Evolutionary conservation across 92 coral and sea anemone genomes (phyloP).

Genomic region (Palythoa grandiflora): DNA sequence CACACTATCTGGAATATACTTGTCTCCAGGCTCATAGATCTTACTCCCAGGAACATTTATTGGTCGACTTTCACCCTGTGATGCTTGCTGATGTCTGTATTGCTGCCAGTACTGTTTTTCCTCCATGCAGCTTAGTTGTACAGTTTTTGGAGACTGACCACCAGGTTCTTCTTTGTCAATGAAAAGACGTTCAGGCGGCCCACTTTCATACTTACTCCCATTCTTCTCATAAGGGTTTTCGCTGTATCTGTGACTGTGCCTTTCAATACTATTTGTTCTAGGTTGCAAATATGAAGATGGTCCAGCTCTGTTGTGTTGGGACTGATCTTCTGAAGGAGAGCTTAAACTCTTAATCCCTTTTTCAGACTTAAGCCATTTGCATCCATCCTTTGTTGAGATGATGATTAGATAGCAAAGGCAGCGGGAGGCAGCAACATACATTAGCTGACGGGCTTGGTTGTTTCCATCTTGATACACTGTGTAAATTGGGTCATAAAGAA

Average conservation of each 20-base stretch:
- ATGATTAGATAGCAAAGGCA: constrained; percentile 64
- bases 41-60: constrained; percentile 24
- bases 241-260: not conserved
- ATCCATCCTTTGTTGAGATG: constrained; percentile 46
- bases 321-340: not conserved
- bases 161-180: constrained; percentile 17
- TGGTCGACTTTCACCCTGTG: constrained; percentile 33
- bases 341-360: not conserved
- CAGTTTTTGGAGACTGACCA: not conserved
- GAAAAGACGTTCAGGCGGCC: constrained; percentile 45
- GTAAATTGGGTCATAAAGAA: constrained; percentile 15
- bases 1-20: constrained; percentile 5
- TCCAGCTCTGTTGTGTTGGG: not conserved
- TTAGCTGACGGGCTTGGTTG: constrained; percentile 34
- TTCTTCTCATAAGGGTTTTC: not conserved
- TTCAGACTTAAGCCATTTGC: constrained; percentile 11
- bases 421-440: constrained; percentile 68
- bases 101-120: not conserved
- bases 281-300: not conserved
- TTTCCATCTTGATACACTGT: not conserved
- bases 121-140: not conserved
- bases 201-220: constrained; percentile 39
- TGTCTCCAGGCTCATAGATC: constrained; percentile 65
- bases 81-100: not conserved
- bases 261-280: not conserved